Conservation (phyloP, 2,888 invertebrate genomes). For the Galeopsomyia nigrocyanea region DNA sequence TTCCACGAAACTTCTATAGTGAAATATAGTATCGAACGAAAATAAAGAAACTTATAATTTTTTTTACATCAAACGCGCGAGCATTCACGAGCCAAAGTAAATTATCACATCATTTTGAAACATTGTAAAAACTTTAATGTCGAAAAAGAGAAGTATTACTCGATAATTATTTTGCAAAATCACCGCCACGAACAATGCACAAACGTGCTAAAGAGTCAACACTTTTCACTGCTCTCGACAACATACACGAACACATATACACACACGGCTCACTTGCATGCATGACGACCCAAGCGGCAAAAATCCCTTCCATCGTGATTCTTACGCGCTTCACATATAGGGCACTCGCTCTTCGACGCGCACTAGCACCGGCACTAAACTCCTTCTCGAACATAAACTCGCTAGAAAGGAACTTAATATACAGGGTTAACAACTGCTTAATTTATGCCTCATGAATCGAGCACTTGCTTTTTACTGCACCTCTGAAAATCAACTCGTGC, state of each 20-base stretch:
- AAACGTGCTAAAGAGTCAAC: slow-evolving; percentile 49
- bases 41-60: too few relatives aligned
- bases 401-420: slow-evolving; percentile 34
- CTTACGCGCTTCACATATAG: slow-evolving; percentile 64
- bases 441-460: slow-evolving; percentile 46
- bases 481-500: slow-evolving; percentile 30
- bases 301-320: slow-evolving; percentile 36
- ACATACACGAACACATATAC: too few relatives aligned
- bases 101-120: background rate
- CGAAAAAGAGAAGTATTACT: too few relatives aligned
- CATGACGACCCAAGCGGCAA: slow-evolving; percentile 60
- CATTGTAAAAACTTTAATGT: too few relatives aligned
- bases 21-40: too few relatives aligned
- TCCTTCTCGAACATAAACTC: background rate
- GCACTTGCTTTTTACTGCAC: slow-evolving; percentile 28
- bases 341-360: slow-evolving; percentile 58
- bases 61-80: background rate
- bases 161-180: too few relatives aligned
- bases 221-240: slow-evolving; percentile 56
- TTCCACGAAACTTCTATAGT: too few relatives aligned
- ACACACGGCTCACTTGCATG: slow-evolving; percentile 49
- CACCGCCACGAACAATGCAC: slow-evolving; percentile 21
- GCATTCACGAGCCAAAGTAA: background rate
- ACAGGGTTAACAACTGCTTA: slow-evolving; percentile 49
- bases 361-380: background rate